Conservation (phyloP, 1,140 invertebrate genomes). For the Drosophila neocordata region DNA sequence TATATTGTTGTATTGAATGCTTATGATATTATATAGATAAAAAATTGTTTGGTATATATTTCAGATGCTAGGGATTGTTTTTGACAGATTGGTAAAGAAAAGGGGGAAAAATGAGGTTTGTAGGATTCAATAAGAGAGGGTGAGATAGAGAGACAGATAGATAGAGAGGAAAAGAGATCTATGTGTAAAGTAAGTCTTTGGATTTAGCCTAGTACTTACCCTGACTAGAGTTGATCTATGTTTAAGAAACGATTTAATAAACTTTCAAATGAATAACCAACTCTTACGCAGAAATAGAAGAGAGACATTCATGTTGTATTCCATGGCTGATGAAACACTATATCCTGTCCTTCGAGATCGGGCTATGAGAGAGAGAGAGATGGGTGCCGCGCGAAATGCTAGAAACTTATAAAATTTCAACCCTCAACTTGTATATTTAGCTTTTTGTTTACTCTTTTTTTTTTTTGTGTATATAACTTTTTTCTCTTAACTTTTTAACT, state of each 20-base stretch:
- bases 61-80: conserved; percentile 3
- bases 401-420: conserved; percentile 80
- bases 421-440: conserved; percentile 81
- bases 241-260: conserved; percentile 19
- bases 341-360: conserved; percentile 34
- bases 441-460: conserved; percentile 48
- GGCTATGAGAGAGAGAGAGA: conserved; percentile 42
- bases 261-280: conserved; percentile 29
- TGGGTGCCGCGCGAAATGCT: conserved; percentile 52
- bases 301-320: conserved; percentile 45
- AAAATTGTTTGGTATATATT: conserved; percentile 12
- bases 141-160: background rate
- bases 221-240: conserved; percentile 52
- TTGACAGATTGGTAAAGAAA: background rate
- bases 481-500: conserved; percentile 40
- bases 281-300: conserved; percentile 60
- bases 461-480: conserved; percentile 71
- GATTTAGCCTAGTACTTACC: conserved; percentile 78
- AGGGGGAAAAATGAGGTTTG: background rate
- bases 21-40: conserved; percentile 39
- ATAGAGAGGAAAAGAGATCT: conserved; percentile 29
- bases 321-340: background rate
- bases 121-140: background rate
- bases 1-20: conserved; percentile 14
- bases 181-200: conserved; percentile 19